Evolutionary conservation across 2,797 vertebrate species (phyloP).

Genomic region (Spondyliosoma cantharus): DNA sequence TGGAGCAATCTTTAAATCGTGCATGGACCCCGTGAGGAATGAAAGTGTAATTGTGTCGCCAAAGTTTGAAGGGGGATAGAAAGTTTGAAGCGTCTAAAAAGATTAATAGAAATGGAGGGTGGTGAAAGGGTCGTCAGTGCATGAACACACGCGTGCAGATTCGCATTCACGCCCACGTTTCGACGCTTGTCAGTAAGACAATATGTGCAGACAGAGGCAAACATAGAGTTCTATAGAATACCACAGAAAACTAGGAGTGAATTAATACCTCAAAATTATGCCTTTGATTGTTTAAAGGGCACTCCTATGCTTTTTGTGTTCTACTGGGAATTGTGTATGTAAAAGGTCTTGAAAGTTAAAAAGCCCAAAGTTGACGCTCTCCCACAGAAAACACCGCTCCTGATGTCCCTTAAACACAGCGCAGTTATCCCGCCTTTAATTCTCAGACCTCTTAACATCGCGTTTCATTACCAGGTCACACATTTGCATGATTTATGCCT

Average conservation of each 20-base stretch:
- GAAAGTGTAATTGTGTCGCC: conserved; percentile 20
- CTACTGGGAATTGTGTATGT: no score
- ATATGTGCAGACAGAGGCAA: background rate
- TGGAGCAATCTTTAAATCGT: conserved; percentile 27
- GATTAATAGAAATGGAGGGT: conserved; percentile 15
- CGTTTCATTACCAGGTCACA: no score
- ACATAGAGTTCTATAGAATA: background rate
- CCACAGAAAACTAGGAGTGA: background rate
- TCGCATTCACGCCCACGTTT: background rate
- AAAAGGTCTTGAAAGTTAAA: no score
- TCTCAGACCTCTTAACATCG: no score
- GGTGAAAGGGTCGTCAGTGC: background rate
- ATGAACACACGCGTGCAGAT: background rate
- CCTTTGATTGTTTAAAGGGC: background rate
- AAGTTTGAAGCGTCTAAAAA: conserved; percentile 25
- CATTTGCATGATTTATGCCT: no score
- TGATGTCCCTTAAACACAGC: no score
- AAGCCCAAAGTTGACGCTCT: no score
- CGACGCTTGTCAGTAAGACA: background rate
- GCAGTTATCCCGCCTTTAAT: no score
- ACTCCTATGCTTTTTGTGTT: no score
- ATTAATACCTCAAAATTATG: background rate
- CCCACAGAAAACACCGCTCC: no score
- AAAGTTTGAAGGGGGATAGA: conserved; percentile 12
- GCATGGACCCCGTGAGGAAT: conserved; percentile 17